Evolutionary conservation across 2,888 invertebrate genomes (phyloP).

Genomic region (Carcina quercana): DNA sequence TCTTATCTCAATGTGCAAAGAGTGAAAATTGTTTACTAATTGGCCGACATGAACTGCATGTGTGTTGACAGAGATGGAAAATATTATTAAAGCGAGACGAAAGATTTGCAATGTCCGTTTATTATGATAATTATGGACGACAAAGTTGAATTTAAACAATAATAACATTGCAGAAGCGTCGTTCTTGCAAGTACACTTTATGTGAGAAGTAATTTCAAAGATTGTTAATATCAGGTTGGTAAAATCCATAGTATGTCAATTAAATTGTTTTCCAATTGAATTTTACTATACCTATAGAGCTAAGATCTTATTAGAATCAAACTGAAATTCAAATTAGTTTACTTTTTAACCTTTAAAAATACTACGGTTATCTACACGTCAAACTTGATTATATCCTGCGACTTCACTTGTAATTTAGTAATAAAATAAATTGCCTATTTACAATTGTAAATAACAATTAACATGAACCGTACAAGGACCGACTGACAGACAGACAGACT

Average conservation of each 20-base stretch:
- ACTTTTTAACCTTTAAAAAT: too few species aligned
- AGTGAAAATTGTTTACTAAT: slow-evolving; percentile 49
- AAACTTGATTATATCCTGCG: slow-evolving; percentile 49
- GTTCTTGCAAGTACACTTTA: too few species aligned
- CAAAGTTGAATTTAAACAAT: slow-evolving; percentile 49
- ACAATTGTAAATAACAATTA: slow-evolving; percentile 57
- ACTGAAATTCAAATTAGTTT: too few species aligned
- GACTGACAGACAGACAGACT: slow-evolving; percentile 51
- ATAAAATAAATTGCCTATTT: slow-evolving; percentile 57
- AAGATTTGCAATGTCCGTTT: slow-evolving; percentile 47
- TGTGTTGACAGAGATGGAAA: slow-evolving; percentile 37
- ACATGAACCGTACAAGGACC: slow-evolving; percentile 49
- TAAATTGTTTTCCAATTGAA: too few species aligned
- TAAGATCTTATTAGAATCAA: neutral
- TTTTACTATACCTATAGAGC: too few species aligned
- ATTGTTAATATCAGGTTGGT: too few species aligned
- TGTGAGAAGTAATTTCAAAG: too few species aligned
- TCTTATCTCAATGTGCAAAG: slow-evolving; percentile 43
- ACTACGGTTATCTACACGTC: too few species aligned
- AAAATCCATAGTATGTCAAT: too few species aligned
- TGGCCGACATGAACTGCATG: slow-evolving; percentile 52
- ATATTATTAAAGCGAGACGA: slow-evolving; percentile 35
- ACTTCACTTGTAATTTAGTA: slow-evolving; percentile 32
- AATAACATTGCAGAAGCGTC: slow-evolving; percentile 26
- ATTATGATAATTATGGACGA: slow-evolving; percentile 58